Conservation (phyloP, 2,888 invertebrate genomes). For the Eilema griseolum region DNA sequence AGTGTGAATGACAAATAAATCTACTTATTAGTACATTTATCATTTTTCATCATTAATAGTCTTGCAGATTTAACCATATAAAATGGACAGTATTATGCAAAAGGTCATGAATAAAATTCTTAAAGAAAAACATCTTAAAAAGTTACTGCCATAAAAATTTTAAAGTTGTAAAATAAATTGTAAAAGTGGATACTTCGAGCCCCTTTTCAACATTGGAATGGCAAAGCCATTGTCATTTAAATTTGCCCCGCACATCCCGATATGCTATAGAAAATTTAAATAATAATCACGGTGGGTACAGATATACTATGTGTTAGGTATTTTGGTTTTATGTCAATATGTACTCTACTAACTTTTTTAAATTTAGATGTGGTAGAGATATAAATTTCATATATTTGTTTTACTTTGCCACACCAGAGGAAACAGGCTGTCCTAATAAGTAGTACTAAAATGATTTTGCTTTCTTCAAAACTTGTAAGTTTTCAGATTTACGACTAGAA, state of each 20-base stretch:
- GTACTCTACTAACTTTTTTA: too few relatives aligned
- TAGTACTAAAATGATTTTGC: neutral
- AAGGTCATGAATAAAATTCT: constrained; percentile 14
- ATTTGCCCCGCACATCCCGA: constrained; percentile 68
- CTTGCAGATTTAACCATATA: neutral
- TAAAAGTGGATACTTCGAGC: constrained; percentile 49
- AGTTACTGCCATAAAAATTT: constrained; percentile 47
- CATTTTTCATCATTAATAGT: neutral
- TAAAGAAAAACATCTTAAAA: constrained; percentile 27
- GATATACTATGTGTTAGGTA: constrained; percentile 42
- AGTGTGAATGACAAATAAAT: too few relatives aligned
- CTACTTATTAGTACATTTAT: too few relatives aligned
- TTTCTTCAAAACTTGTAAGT: too few relatives aligned
- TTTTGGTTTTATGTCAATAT: constrained; percentile 20
- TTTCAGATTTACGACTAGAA: too few relatives aligned
- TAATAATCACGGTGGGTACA: constrained; percentile 64
- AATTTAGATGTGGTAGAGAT: too few relatives aligned
- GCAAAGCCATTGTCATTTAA: constrained; percentile 76
- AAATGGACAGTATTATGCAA: constrained; percentile 6
- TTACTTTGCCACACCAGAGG: too few relatives aligned
- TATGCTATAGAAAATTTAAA: constrained; percentile 72
- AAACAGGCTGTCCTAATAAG: too few relatives aligned
- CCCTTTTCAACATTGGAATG: constrained; percentile 49
- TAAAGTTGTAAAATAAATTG: constrained; percentile 52
- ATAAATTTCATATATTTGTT: too few relatives aligned